Percentiles rank a stretch among this genome's conserved stretches.
phyloP scores from a whole-genome alignment of 2,888 invertebrate species.

The Eristalinus sepulchralis region DNA sequence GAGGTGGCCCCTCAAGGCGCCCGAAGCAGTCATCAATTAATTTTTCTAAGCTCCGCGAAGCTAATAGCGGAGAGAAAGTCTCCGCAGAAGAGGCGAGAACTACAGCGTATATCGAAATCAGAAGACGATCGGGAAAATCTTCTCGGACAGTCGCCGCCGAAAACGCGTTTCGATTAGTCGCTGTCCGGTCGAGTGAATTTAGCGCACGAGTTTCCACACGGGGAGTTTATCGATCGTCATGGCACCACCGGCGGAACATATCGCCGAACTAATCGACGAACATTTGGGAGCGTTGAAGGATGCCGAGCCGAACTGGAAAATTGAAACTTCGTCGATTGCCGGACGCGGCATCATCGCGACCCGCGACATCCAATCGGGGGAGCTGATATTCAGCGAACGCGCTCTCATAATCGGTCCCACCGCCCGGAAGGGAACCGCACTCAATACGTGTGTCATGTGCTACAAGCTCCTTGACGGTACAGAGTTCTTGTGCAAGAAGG shows the following conservation, averaged over 20 bases:
- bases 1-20: neutral
- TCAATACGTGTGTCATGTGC: conserved; percentile 85
- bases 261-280: conserved; percentile 75
- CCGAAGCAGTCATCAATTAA: conserved; percentile 35
- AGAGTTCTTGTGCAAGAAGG: conserved; percentile 82
- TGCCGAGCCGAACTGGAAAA: conserved; percentile 82
- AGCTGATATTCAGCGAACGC: conserved; percentile 86
- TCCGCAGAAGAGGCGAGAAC: neutral
- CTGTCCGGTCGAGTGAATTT: neutral
- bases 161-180: conserved; percentile 57
- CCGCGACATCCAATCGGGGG: conserved; percentile 85
- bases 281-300: conserved; percentile 76
- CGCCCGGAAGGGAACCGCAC: conserved; percentile 81
- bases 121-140: conserved; percentile 25
- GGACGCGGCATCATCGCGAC: conserved; percentile 88
- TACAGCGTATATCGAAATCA: conserved; percentile 1
- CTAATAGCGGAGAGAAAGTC: conserved; percentile 51
- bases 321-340: conserved; percentile 84
- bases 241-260: conserved; percentile 40
- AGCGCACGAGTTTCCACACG: neutral
- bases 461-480: conserved; percentile 81
- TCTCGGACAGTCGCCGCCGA: conserved; percentile 49
- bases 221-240: conserved; percentile 6
- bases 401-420: conserved; percentile 88
- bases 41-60: conserved; percentile 42